Evolutionary conservation across 2,888 invertebrate species (phyloP).

Genomic region (Tetrapedia diversipes): DNA sequence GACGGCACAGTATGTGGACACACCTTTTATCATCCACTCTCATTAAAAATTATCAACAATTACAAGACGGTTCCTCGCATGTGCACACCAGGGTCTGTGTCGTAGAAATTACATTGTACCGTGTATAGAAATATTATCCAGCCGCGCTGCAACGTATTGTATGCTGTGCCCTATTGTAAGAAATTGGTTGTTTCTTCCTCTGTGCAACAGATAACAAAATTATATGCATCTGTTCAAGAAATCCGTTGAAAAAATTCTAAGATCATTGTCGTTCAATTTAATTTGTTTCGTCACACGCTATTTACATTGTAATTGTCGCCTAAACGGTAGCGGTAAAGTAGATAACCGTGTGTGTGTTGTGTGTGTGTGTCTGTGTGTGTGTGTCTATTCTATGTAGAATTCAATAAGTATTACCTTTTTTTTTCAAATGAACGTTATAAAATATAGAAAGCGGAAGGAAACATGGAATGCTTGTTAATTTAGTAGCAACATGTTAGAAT

Average conservation of each 20-base stretch:
- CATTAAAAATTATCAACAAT: slow-evolving; percentile 49
- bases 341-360: no score
- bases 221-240: slow-evolving; percentile 68
- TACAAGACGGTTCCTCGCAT: slow-evolving; percentile 37
- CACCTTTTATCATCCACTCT: slow-evolving; percentile 21
- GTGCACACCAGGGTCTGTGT: slow-evolving; percentile 29
- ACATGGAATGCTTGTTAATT: slow-evolving; percentile 24
- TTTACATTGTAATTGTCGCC: slow-evolving; percentile 79
- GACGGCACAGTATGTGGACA: slow-evolving; percentile 66
- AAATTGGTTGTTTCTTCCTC: slow-evolving; percentile 65
- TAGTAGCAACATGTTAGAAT: slow-evolving; percentile 18
- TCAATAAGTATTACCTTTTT: neutral
- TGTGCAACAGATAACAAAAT: slow-evolving; percentile 77
- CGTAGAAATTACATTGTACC: slow-evolving; percentile 35
- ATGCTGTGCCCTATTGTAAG: slow-evolving; percentile 70
- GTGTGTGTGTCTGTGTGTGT: no score
- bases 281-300: slow-evolving; percentile 79
- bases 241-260: slow-evolving; percentile 73
- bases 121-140: slow-evolving; percentile 39
- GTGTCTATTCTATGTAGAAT: slow-evolving; percentile 52
- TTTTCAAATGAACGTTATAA: slow-evolving; percentile 20
- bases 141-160: slow-evolving; percentile 36
- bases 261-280: slow-evolving; percentile 77
- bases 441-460: slow-evolving; percentile 42
- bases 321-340: slow-evolving; percentile 72